Conservation (phyloP, 2,113 vertebrate species). For the Ariopsis seemanni region DNA sequence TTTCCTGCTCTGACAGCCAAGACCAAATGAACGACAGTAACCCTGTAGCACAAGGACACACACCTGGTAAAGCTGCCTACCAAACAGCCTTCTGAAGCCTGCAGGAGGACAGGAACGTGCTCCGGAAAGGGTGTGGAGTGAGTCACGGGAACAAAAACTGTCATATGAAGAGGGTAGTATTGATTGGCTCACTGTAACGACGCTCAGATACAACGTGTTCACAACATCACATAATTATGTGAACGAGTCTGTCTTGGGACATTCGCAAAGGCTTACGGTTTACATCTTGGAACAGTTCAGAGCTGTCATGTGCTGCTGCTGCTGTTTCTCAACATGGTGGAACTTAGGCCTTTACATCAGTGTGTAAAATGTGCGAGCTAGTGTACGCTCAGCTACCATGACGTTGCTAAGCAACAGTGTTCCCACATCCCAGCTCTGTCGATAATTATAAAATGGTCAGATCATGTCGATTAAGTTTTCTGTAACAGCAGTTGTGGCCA, state of each 20-base stretch:
- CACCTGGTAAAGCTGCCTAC: not conserved
- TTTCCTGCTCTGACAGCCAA: conserved; percentile 24
- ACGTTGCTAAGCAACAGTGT: not conserved
- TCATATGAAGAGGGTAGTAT: not conserved
- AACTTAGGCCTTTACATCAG: not conserved
- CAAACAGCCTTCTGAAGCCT: not conserved
- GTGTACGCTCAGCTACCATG: not conserved
- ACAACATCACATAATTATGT: not conserved
- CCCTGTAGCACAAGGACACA: conserved; percentile 41
- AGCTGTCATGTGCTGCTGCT: not conserved
- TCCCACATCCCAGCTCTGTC: not conserved
- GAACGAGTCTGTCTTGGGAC: not conserved
- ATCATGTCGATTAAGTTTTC: not conserved
- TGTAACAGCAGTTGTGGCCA: not conserved
- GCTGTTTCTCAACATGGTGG: not conserved
- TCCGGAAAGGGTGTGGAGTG: not conserved
- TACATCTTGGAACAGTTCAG: not conserved
- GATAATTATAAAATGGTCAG: no score
- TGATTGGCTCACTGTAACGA: not conserved
- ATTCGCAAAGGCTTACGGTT: not conserved
- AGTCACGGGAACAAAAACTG: not conserved
- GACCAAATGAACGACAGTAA: conserved; percentile 66
- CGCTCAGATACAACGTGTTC: not conserved
- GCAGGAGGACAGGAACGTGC: not conserved
- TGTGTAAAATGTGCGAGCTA: not conserved